Conservation (phyloP, 2,113 vertebrate genomes). For the Pampusana beccarii region DNA sequence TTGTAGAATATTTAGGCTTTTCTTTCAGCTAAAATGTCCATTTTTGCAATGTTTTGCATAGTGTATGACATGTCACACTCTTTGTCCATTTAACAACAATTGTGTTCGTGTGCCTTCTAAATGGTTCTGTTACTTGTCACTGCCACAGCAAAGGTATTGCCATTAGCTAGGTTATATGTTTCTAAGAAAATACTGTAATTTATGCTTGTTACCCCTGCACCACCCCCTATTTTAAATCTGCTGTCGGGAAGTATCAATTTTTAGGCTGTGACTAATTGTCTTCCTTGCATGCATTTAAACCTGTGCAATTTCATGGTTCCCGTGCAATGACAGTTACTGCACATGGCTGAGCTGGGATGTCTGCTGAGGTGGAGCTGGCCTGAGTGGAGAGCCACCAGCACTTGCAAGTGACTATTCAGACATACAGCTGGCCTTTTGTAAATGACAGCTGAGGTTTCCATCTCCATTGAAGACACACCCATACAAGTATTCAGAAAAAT, state of each 20-base stretch:
- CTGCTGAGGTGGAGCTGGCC: not conserved
- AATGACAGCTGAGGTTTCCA: not conserved
- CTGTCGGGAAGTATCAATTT: not conserved
- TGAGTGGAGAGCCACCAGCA: not conserved
- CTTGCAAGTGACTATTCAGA: accelerated
- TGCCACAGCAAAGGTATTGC: not conserved
- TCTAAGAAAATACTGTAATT: not conserved
- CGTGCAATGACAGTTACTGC: not conserved
- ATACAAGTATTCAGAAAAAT: not conserved
- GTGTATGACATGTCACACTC: not conserved
- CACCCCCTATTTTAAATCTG: not conserved
- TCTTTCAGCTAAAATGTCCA: not conserved
- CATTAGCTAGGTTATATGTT: not conserved
- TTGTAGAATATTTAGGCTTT: not conserved
- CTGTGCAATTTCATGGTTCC: not conserved
- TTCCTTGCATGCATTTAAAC: not conserved
- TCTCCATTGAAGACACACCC: not conserved
- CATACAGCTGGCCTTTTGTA: not conserved
- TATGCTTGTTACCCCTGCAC: not conserved
- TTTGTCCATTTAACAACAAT: not conserved
- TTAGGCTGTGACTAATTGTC: not conserved
- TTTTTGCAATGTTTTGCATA: not conserved
- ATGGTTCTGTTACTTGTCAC: not conserved
- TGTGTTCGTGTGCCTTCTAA: not conserved
- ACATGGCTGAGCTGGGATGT: not conserved